Evolutionary conservation across 2,113 vertebrate species (phyloP).

Genomic region (Proterorhinus semilunaris): DNA sequence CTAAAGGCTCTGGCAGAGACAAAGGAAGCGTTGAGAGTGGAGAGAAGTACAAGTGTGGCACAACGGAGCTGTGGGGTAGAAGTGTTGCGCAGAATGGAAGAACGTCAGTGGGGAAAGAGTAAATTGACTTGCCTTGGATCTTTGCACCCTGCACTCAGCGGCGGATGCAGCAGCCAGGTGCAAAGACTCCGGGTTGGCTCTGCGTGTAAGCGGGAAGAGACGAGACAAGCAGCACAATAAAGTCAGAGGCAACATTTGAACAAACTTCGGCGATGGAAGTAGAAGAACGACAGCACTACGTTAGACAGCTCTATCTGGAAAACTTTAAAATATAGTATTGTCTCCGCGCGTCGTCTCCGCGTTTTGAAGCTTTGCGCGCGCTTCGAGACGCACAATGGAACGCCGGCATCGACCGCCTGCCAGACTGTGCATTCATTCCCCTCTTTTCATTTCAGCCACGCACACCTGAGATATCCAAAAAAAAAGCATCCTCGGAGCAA

Average conservation of each 20-base stretch:
- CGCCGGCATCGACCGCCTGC: constrained; percentile 15
- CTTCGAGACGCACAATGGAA: neutral
- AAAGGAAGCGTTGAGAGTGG: neutral
- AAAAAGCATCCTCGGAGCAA: neutral
- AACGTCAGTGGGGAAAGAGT: constrained; percentile 4
- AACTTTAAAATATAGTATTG: constrained; percentile 26
- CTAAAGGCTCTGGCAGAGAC: constrained; percentile 3
- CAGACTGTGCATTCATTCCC: constrained; percentile 14
- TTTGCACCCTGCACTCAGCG: constrained; percentile 28
- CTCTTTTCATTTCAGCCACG: neutral
- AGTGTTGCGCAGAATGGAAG: neutral
- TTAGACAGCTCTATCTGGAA: constrained; percentile 18
- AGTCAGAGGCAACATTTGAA: constrained; percentile 13
- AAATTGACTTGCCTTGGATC: constrained; percentile 16
- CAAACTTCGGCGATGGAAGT: constrained; percentile 16
- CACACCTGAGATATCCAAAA: constrained; percentile 6
- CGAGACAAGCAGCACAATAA: constrained; percentile 27
- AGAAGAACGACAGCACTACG: constrained; percentile 16
- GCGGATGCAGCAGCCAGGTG: constrained; percentile 10
- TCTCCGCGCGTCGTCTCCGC: neutral
- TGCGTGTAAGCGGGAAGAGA: neutral
- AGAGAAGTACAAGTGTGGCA: constrained; percentile 3
- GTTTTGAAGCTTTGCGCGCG: constrained; percentile 16
- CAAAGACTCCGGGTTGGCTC: neutral
- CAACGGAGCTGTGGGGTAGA: neutral